Evolutionary conservation across 2,888 invertebrate species (phyloP), one percentile per base, ranked within the genome.

Genomic region (Pollenia angustigena): DNA sequence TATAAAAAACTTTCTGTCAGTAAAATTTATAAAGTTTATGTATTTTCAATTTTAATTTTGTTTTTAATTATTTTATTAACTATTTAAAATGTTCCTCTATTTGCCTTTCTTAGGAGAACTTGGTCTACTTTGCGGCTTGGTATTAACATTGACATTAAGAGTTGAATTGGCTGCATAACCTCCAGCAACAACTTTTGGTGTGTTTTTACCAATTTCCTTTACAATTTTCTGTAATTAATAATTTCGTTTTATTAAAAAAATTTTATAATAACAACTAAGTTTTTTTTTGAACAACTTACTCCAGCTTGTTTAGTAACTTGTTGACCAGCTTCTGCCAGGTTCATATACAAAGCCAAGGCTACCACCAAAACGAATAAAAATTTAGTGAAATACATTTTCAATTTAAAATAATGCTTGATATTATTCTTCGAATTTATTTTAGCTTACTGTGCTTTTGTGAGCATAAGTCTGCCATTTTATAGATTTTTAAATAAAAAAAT

Each of bases 371-470:
- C 16, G 2, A 78, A 23, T 8, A 78, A n/a, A 23, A 72, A 42
- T 78, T 78, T 83, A 23, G 48, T 58, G 12, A 64, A 78, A 83
- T 83, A 72, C 83, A 83, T 83, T 76, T 82, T 60, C 14, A 40
- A 18, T 64, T 44, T 42, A 6, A n/a, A 72, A 58, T 58, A 58
- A 23, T 32, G 32, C 32, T 2, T 23, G 58, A 14, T 44, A 44
- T 11, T 8, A 11, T n/a, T 64, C 23, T 8, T 23, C 10, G 2
- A 14, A 23, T 11, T 23, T 23, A 23, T 14, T 0, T 6, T 12
- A 18, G 14, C 7, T 40, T 32, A 48, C 0, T 60, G 9, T 2
- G 18, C 4, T 14, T n/a, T 23, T 23, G 0, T 56, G 18, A 9
- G 1, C 10, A 7, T 14, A 9, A 46, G 46, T 6, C 2, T 23